Conservation (phyloP, 2,888 invertebrate genomes). For the Scaptodrosophila latifasciaeformis region DNA sequence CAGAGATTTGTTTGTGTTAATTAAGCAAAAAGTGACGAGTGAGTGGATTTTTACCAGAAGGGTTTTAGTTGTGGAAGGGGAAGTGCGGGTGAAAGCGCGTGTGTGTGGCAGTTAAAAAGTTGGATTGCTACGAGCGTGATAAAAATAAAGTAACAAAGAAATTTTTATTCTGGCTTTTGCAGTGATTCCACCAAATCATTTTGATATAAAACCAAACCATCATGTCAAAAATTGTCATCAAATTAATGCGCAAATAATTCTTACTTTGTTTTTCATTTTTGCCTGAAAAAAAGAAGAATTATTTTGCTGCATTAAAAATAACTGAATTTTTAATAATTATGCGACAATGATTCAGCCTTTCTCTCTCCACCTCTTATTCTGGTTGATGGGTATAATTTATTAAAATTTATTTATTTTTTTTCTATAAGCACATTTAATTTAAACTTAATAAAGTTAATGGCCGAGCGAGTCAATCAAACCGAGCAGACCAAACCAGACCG, state of each 20-base stretch:
- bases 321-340: neutral
- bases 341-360: neutral
- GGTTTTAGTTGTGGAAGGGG: neutral
- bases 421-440: constrained; percentile 9
- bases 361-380: too few species aligned
- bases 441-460: constrained; percentile 6
- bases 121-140: constrained; percentile 65
- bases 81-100: neutral
- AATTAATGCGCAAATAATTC: too few species aligned
- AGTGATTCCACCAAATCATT: too few species aligned
- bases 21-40: constrained; percentile 65
- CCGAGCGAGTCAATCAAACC: constrained; percentile 13
- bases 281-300: constrained; percentile 6
- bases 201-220: too few species aligned
- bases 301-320: constrained; percentile 24
- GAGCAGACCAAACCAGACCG: constrained; percentile 26
- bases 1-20: constrained; percentile 46
- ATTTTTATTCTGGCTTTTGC: too few species aligned
- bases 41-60: constrained; percentile 67
- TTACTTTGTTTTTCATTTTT: constrained; percentile 14
- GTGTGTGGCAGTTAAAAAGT: constrained; percentile 36
- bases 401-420: constrained; percentile 6
- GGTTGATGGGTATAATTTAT: constrained; percentile 12
- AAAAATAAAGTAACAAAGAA: neutral
- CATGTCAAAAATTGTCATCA: too few species aligned